Evolutionary conservation across 2,797 vertebrate species (phyloP).

Genomic region (Euthynnus affinis): DNA sequence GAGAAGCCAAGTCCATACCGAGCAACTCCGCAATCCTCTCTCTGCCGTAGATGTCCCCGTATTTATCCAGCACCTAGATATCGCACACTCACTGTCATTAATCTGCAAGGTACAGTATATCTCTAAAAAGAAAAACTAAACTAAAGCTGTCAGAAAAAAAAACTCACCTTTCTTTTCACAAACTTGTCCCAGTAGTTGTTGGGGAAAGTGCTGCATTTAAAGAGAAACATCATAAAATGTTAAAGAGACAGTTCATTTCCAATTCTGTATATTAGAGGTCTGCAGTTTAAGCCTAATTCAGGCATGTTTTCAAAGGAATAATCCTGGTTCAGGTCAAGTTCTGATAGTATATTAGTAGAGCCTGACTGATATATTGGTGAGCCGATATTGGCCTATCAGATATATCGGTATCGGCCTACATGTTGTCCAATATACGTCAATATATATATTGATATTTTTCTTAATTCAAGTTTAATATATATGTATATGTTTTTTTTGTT

Average conservation of each 20-base stretch:
- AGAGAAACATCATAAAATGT: background rate
- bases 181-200: conserved; percentile 99
- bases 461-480: no score
- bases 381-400: no score
- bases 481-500: no score
- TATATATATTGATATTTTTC: no score
- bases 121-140: background rate
- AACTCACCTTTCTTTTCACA: conserved; percentile 94
- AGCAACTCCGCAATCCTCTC: conserved; percentile 95
- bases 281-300: background rate
- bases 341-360: background rate
- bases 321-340: background rate
- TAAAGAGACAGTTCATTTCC: background rate
- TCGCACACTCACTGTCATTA: background rate
- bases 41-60: conserved; percentile 95
- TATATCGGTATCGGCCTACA: no score
- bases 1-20: conserved; percentile 93
- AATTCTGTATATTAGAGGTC: background rate
- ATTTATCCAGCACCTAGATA: conserved; percentile 93
- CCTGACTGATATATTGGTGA: no score
- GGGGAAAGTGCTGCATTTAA: conserved; percentile 89
- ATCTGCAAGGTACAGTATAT: background rate
- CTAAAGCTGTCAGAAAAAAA: background rate
- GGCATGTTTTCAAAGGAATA: background rate
- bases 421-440: no score